Base-by-base conservation (phyloP, 2,797 vertebrate species). In the Sebastes variabilis region DNA sequence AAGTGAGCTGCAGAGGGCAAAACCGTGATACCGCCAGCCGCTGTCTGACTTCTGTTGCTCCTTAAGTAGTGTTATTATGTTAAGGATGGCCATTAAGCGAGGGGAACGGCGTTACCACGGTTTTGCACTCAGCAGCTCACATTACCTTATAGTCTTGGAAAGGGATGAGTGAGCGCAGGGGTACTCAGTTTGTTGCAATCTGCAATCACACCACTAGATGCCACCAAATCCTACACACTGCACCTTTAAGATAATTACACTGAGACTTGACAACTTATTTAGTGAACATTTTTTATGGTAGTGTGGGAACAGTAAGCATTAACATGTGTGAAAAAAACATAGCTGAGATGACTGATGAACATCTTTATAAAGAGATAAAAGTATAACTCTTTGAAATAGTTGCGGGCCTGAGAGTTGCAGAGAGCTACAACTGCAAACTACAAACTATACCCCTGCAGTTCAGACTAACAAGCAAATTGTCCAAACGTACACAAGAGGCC, bases 391-490 rank as follows among this genome's bases (percentile, higher is more conserved):
- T 18, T 24, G 14, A 34, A 20, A 65, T 66, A 46, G 5, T 7
- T 24, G 5, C 58, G 8, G 22, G 27, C 20, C 60, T 38, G 7
- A 74, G 36, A 22, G 8, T 22, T 70, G 12, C 52, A 65, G 46
- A 72, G 32, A 75, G 32, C 29, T 5, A 61, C 42, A 61, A 52
- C 13, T 72, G 32, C 34, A 62, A 54, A 62, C 65, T 30, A 24
- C 13, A 49, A 62, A 29, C 75, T 49, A 61, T 59, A 74, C 66
- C 77, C 58, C 82, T 54, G 71, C 34, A 11, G 88, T 74, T 90
- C 59, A 76, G 1, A 78, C 20, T 20, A 76, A 86, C 61, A 80
- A 77, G 32, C 67, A 77, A 80, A 70, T 2, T 29, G 59, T 66
- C 71, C 78, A 77, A 69, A 81, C 56, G 52, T 5, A 73, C 56